Base-by-base conservation (phyloP, 1,140 invertebrate genomes). In the Drosophila mauritiana region DNA sequence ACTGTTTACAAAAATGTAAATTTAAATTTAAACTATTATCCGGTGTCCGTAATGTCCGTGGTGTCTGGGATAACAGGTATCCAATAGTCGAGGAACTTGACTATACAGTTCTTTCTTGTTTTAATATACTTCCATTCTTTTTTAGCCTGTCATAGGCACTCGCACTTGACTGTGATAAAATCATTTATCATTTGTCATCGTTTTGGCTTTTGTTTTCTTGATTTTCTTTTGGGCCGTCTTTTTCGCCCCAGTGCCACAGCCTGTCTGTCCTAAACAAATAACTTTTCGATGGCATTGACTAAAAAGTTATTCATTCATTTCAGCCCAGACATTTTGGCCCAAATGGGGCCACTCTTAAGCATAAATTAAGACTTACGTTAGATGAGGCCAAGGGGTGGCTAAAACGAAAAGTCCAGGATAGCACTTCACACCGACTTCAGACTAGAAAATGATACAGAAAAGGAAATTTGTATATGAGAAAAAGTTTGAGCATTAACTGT, bases 311-410 rank as follows among this genome's bases (percentile, higher is more conserved):
- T 78, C 45, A 48, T 55, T 31, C 52, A 43, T 73, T 46, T 58
- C 22, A 27, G 25, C 55, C 22, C 37, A 51, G 46, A 45, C 43
- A 12, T 27, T 20, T n/a, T 3, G 52, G 56, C 62, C 53, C 54
- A 65, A 74, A 42, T 65, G 27, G 76, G 62, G 61, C 59, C 22
- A 59, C 63, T 64, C 45, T 64, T 52, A 73, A 43, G 84, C 65
- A 89, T 88, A 88, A 89, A 88, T 88, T 88, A 88, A 88, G 84
- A 88, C 83, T 88, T 79, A 88, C 83, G 65, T 83, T 89, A 65
- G 74, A 79, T 62, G 73, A 49, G 22, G 58, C 46, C 51, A 40
- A 52, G 22, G 25, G 42, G 40, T 13, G 17, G 36, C 39, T 22
- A 42, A 20, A 36, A 52, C 31, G 37, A 20, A 40, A 69, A 57